Percentiles rank a stretch among this genome's conserved stretches.
Conservation (phyloP, 2,888 invertebrate genomes). For the Eristalis tenax region DNA sequence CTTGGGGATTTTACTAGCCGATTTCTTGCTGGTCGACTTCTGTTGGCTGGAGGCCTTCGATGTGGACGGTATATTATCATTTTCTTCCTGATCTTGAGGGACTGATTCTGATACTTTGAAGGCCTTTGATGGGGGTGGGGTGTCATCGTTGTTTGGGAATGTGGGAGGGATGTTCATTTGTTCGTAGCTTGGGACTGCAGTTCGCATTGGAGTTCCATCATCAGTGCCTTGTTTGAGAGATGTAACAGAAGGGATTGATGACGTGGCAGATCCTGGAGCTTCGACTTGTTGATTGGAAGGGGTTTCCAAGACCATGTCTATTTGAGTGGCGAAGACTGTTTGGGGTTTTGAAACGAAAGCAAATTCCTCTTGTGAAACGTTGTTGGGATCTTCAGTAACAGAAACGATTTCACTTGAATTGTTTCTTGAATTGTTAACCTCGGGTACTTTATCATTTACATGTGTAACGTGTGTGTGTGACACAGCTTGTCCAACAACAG, state of each 20-base stretch:
- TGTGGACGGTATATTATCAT: conserved; percentile 28
- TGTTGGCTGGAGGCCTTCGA: conserved; percentile 24
- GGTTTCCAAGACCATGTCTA: conserved; percentile 7
- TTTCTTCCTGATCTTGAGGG: not conserved
- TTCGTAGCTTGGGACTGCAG: not conserved
- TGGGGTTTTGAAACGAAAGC: not conserved
- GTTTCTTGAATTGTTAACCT: not conserved
- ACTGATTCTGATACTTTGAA: not conserved
- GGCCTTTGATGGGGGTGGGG: not conserved
- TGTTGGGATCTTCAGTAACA: not conserved
- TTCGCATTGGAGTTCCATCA: not conserved
- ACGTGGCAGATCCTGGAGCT: not conserved
- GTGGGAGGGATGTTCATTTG: not conserved
- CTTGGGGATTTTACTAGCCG: conserved; percentile 76
- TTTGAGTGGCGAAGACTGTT: conserved; percentile 12
- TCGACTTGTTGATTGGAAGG: not conserved
- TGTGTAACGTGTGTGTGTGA: no score
- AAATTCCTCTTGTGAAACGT: not conserved
- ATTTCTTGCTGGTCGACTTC: conserved; percentile 35
- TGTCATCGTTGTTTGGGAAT: not conserved
- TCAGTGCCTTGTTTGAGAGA: not conserved
- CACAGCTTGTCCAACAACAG: no score
- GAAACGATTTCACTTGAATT: not conserved
- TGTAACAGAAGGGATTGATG: not conserved
- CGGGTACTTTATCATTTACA: no score